Evolutionary conservation across 92 coral and sea anemone genomes (phyloP).

Genomic region (Epizoanthus rinbou): DNA sequence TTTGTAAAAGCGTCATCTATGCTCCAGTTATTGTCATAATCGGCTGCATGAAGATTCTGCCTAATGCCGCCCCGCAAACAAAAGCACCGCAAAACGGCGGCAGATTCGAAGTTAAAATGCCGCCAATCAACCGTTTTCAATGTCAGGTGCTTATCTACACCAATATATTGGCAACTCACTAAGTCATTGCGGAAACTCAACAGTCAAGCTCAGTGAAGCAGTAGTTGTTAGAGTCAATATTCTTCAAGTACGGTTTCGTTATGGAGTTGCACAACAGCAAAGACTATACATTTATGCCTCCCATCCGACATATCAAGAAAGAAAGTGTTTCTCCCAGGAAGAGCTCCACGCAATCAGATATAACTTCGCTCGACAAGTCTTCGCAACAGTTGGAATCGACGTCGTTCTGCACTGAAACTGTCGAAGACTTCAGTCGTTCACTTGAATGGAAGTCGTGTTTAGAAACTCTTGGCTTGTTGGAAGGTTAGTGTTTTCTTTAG

Average conservation of each 20-base stretch:
- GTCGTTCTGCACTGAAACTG: not conserved
- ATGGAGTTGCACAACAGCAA: not conserved
- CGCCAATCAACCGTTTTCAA: not conserved
- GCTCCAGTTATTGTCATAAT: no score
- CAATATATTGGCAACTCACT: no score
- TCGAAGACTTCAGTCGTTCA: not conserved
- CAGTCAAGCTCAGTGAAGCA: not conserved
- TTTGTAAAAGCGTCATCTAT: no score
- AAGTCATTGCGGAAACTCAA: not conserved
- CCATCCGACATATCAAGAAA: not conserved
- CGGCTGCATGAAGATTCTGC: not conserved
- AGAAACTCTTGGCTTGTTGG: not conserved
- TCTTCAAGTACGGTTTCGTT: not conserved
- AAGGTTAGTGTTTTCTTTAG: not conserved
- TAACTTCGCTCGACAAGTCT: not conserved
- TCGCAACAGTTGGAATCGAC: not conserved
- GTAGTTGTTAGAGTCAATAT: not conserved
- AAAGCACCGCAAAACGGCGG: no score
- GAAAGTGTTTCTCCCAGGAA: not conserved
- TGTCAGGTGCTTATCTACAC: not conserved
- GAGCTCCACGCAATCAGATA: not conserved
- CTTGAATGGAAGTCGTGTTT: not conserved
- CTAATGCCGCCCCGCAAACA: not conserved
- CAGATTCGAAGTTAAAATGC: not conserved
- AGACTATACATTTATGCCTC: not conserved